Evolutionary conservation across 1,140 invertebrate genomes (phyloP).

Genomic region (Drosophila sp.): DNA sequence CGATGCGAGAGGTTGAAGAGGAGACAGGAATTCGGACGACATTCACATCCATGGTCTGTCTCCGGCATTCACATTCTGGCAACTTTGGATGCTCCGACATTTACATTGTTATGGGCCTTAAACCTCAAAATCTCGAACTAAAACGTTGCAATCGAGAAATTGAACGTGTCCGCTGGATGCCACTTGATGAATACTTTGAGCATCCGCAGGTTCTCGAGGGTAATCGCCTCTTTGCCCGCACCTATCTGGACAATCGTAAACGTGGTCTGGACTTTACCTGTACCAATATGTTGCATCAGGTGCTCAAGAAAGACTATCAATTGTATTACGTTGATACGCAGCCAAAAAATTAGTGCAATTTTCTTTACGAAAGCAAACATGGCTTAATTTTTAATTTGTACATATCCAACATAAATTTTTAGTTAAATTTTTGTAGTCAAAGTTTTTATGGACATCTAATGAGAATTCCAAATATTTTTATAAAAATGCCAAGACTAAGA

Average conservation of each 20-base stretch:
- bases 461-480: too few relatives aligned
- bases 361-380: neutral
- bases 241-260: slow-evolving; percentile 88
- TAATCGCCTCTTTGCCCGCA: slow-evolving; percentile 89
- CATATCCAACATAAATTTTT: neutral
- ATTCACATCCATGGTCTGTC: slow-evolving; percentile 90
- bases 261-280: slow-evolving; percentile 87
- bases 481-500: neutral
- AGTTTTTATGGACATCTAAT: neutral
- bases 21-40: slow-evolving; percentile 93
- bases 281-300: slow-evolving; percentile 60
- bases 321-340: slow-evolving; percentile 61
- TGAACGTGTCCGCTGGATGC: slow-evolving; percentile 92
- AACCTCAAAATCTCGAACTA: slow-evolving; percentile 88
- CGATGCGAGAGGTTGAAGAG: slow-evolving; percentile 93
- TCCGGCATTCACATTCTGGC: slow-evolving; percentile 90
- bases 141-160: slow-evolving; percentile 90
- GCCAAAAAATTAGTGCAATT: neutral
- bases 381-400: too few relatives aligned
- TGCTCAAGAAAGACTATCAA: slow-evolving; percentile 72
- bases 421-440: slow-evolving; percentile 14
- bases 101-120: slow-evolving; percentile 91
- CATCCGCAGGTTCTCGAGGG: slow-evolving; percentile 91
- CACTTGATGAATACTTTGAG: slow-evolving; percentile 89
- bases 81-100: slow-evolving; percentile 93